Evolutionary conservation across 2,797 vertebrate species (phyloP).

Genomic region (Sternarchorhynchus goeldii): DNA sequence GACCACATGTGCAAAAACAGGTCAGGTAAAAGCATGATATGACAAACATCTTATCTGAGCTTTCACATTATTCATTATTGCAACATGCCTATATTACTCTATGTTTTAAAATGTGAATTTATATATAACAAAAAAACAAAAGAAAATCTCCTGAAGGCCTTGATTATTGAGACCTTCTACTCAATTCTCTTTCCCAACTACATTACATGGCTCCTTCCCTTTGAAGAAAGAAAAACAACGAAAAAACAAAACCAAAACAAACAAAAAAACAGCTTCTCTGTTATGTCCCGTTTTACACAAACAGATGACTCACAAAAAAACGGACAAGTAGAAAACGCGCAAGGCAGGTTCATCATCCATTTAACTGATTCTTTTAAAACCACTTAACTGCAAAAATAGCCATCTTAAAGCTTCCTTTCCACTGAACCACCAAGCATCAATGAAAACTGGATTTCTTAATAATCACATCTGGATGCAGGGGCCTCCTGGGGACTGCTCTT

Average conservation of each 20-base stretch:
- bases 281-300: constrained; percentile 56
- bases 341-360: constrained; percentile 65
- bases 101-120: constrained; percentile 81
- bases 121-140: constrained; percentile 76
- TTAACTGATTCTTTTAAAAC: constrained; percentile 64
- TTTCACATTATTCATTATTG: constrained; percentile 88
- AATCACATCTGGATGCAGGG: constrained; percentile 77
- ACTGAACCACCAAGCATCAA: constrained; percentile 31
- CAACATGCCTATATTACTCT: constrained; percentile 88
- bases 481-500: constrained; percentile 77
- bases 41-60: constrained; percentile 83
- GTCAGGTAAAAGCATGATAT: constrained; percentile 85
- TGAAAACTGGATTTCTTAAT: constrained; percentile 54
- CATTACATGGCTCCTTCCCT: constrained; percentile 71
- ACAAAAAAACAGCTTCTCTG: constrained; percentile 71
- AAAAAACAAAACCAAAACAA: constrained; percentile 69
- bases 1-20: constrained; percentile 82
- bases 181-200: constrained; percentile 72
- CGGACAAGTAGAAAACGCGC: constrained; percentile 66
- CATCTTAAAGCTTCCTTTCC: constrained; percentile 73
- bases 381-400: constrained; percentile 62
- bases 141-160: constrained; percentile 67
- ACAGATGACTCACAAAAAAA: constrained; percentile 71
- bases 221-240: constrained; percentile 70
- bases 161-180: constrained; percentile 77